Base-by-base conservation (phyloP, 2,888 invertebrate genomes). In the Cheilosia variabilis region DNA sequence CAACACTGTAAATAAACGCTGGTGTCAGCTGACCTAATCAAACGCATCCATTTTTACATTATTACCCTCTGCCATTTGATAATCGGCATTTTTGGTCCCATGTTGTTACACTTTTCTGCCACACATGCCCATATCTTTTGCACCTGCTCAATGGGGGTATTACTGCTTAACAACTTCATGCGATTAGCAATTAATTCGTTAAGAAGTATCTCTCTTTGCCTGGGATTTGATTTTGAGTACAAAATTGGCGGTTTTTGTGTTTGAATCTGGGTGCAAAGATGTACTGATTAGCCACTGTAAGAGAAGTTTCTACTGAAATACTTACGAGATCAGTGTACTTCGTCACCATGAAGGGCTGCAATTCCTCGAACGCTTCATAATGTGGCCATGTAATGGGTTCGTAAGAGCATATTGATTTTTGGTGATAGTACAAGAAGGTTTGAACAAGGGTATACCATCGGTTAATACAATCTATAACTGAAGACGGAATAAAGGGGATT, bases 21-120 rank as follows among this genome's bases (percentile, higher is more conserved):
- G 9, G 22, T 27, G 7, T 31, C 13, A 4, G n/a, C 34, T 2
- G 9, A 31, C 3, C 2, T 31, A 17, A 27, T 41, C 37, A 37
- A 37, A 4, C 15, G 27, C 4, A 45, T 47, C 1, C 4, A 6
- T 17, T 41, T 13, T 43, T 31, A 17, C 1, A 47, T 34, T 2
- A 31, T 17, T 34, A 77, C 77, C 77, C 62, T 77, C 47, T 69
- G 68, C 77, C 77, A 77, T 10, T 27, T 53, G 5, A 53, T 37
- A 19, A 69, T n/a, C 0, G 68, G 53, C 55, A 68, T 53, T 15
- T 15, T 4, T 9, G 37, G 60, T 6, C 62, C 62, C 2, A 45
- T 6, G 0, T 15, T 10, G 45, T 77, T 77, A 9, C 62, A 24
- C 19, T 68, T 69, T 0, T 37, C 24, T 24, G 37, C 53, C 15